Percentiles rank a stretch among this genome's conserved stretches.
Conservation (phyloP, 2,113 vertebrate genomes). For the Mohoua ochrocephala region DNA sequence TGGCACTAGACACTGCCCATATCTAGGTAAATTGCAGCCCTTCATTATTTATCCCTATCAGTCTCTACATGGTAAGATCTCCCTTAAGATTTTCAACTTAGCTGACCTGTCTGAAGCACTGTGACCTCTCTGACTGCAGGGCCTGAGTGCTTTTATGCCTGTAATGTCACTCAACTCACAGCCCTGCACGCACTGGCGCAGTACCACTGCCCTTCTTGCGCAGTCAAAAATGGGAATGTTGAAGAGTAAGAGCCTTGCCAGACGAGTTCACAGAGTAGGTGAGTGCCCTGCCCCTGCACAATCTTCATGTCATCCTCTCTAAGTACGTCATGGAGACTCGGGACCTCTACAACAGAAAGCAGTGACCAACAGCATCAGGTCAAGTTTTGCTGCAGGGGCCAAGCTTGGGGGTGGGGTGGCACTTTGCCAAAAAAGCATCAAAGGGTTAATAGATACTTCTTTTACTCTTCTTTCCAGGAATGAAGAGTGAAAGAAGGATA, state of each 20-base stretch:
- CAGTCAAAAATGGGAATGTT: accelerated
- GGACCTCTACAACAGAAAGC: background rate
- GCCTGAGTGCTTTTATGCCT: background rate
- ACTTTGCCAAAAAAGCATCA: background rate
- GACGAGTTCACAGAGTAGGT: accelerated
- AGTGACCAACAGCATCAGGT: accelerated
- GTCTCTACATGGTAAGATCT: background rate
- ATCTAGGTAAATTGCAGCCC: background rate
- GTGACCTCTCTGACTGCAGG: background rate
- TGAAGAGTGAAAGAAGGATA: background rate
- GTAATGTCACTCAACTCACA: background rate
- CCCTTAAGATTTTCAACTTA: background rate
- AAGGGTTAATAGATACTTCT: background rate
- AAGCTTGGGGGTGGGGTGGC: background rate
- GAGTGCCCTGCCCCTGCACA: background rate
- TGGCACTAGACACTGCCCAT: background rate
- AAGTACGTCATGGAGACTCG: background rate
- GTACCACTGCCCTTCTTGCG: background rate
- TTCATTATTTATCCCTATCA: background rate
- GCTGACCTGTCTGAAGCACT: background rate
- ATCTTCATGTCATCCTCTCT: background rate
- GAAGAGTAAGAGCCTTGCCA: background rate
- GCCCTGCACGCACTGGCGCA: accelerated
- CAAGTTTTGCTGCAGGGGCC: background rate
- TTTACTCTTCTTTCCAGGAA: background rate